A percentile compares a stretch with the other conserved stretches of the same genome.
phyloP scores from a whole-genome alignment of 2,113 vertebrate genomes.

The Petrocephalus zakoni region DNA sequence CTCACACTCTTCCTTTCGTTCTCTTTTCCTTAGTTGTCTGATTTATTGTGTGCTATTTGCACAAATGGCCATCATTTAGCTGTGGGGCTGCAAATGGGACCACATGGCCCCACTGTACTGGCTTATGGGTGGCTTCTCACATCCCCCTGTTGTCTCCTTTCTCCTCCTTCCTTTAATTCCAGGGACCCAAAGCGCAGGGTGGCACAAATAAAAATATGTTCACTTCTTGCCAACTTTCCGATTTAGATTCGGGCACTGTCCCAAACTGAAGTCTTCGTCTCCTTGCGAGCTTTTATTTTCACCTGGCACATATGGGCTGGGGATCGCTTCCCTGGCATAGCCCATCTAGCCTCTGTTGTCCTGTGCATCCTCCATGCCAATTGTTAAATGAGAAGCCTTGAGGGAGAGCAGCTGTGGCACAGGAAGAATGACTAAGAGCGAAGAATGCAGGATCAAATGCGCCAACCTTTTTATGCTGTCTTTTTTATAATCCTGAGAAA shows the following conservation, averaged over 20 bases:
- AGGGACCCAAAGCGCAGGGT: not conserved
- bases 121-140: not conserved
- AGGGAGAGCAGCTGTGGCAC: not conserved
- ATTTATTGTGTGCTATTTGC: not conserved
- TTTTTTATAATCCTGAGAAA: not conserved
- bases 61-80: not conserved
- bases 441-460: not conserved
- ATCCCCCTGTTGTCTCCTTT: not conserved
- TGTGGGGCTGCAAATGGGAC: not conserved
- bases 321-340: constrained; percentile 36
- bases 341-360: not conserved
- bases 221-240: not conserved
- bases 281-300: constrained; percentile 44
- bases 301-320: constrained; percentile 48
- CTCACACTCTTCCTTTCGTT: constrained; percentile 31
- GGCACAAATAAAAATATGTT: not conserved
- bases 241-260: not conserved
- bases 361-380: not conserved
- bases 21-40: constrained; percentile 9
- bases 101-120: not conserved
- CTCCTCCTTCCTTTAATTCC: not conserved
- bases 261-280: not conserved
- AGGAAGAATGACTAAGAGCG: not conserved
- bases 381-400: not conserved
- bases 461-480: not conserved